A percentile compares a stretch with the other conserved stretches of the same genome.
phyloP scores from a whole-genome alignment of 2,888 invertebrate genomes.

The Opisthograptis luteolata region DNA sequence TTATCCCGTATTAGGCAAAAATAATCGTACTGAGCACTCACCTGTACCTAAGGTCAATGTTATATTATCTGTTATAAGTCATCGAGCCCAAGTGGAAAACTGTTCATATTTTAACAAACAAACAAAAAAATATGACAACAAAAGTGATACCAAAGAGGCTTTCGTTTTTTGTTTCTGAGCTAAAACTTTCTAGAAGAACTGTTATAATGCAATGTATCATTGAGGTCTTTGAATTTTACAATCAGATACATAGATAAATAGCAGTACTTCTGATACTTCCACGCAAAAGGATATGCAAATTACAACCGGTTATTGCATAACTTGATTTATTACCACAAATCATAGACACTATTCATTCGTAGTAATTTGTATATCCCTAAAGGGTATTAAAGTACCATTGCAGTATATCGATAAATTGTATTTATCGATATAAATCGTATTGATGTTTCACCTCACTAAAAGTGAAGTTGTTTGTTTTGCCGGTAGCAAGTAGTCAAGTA shows the following conservation, averaged over 20 bases:
- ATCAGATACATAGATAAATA: background rate
- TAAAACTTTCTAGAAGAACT: too few relatives aligned
- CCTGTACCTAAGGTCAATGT: too few relatives aligned
- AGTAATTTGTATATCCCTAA: conserved; percentile 15
- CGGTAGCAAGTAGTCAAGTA: conserved; percentile 82
- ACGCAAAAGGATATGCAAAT: conserved; percentile 22
- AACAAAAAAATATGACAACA: too few relatives aligned
- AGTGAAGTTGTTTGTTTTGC: conserved; percentile 79
- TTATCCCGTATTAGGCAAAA: too few relatives aligned
- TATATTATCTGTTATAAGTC: too few relatives aligned
- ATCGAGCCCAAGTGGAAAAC: too few relatives aligned
- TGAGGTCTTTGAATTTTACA: background rate
- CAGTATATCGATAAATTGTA: conserved; percentile 4
- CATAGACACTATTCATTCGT: conserved; percentile 23
- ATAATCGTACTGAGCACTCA: too few relatives aligned
- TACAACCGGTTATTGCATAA: conserved; percentile 14
- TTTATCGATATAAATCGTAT: conserved; percentile 29
- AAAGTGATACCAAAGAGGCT: too few relatives aligned
- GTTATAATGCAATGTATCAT: too few relatives aligned
- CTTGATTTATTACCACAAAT: conserved; percentile 16
- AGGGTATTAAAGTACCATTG: conserved; percentile 5
- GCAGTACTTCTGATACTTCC: background rate
- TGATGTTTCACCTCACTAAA: conserved; percentile 59
- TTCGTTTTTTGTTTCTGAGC: too few relatives aligned
- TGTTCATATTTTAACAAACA: too few relatives aligned